Base-by-base conservation (phyloP, 2,888 invertebrate genomes). In the Temnothorax rugatulus region DNA sequence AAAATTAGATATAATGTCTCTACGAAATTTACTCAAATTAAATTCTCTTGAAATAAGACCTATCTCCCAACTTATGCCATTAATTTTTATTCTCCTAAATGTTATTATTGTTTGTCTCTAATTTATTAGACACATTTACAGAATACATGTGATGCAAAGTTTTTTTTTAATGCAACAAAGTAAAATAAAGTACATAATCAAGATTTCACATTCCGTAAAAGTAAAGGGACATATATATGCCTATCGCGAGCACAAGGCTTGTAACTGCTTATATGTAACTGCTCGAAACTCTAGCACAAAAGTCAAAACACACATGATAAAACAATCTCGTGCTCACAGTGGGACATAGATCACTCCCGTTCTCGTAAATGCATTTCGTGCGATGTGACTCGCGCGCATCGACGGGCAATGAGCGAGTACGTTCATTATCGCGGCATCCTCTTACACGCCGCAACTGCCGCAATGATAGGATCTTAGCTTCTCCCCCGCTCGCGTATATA, bases 391-490 rank as follows among this genome's bases (percentile, higher is more conserved):
- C 11, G n/a, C 73, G 29, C 21, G 79, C 38, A 38, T 79, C 57
- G 69, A 73, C 54, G 21, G 21, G 29, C 73, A 41, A 73, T 54
- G 21, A 50, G 41, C 52, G 41, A 79, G 57, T 25, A 29, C 57
- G 73, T 74, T 76, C 66, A 76, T 76, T 76, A 66, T 76, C 85
- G 54, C 69, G 69, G 76, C 82, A 89, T 89, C 86, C 87, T 86
- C 87, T 87, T 87, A 81, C 52, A 84, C 76, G 77, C 68, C 84
- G 86, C 89, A 86, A 82, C 89, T 83, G 87, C 87, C 83, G 77
- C 77, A 82, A 77, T 82, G 89, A 89, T 89, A 89, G 85, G 85
- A 89, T 89, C 89, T 89, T 85, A 74, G 83, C 44, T 75, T 41
- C 59, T 57, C 77, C 84, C 61, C 64, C 69, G 44, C 25, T 71